Evolutionary conservation across 1,140 invertebrate genomes (phyloP).

Genomic region (Danaus plexippus): DNA sequence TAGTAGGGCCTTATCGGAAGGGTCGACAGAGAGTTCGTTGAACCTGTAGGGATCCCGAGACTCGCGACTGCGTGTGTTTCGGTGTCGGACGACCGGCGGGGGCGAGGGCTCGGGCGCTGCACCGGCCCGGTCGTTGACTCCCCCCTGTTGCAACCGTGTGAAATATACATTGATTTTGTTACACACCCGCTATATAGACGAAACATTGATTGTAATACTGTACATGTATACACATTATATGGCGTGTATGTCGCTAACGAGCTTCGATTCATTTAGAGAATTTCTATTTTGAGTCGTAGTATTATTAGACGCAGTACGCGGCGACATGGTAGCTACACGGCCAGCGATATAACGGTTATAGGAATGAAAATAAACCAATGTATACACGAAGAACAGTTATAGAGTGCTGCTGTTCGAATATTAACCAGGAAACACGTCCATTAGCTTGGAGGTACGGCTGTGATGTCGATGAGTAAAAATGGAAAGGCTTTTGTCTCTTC

Average conservation of each 20-base stretch:
- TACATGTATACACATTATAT: neutral
- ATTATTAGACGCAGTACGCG: neutral
- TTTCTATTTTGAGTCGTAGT: constrained; percentile 1
- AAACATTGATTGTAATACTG: constrained; percentile 1
- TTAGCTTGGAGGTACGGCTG: too few relatives aligned
- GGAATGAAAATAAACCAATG: constrained; percentile 20
- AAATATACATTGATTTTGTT: constrained; percentile 46
- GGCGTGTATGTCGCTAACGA: too few relatives aligned
- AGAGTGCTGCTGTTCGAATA: constrained; percentile 13
- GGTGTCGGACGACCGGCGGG: constrained; percentile 11
- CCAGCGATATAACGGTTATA: constrained; percentile 19
- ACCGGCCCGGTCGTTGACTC: constrained; percentile 60
- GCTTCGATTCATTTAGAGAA: too few relatives aligned
- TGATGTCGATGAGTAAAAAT: too few relatives aligned
- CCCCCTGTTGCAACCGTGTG: constrained; percentile 44
- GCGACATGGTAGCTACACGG: constrained; percentile 9
- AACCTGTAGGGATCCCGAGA: constrained; percentile 54
- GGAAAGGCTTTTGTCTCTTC: too few relatives aligned
- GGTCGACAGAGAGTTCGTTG: constrained; percentile 48
- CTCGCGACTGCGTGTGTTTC: constrained; percentile 36
- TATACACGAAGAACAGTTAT: constrained; percentile 13
- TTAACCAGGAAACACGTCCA: constrained; percentile 8
- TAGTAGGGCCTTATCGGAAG: constrained; percentile 36
- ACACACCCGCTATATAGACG: constrained; percentile 1
- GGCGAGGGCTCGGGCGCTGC: constrained; percentile 42